Evolutionary conservation across 2,113 vertebrate genomes (phyloP).

Genomic region (Cottus gobio): DNA sequence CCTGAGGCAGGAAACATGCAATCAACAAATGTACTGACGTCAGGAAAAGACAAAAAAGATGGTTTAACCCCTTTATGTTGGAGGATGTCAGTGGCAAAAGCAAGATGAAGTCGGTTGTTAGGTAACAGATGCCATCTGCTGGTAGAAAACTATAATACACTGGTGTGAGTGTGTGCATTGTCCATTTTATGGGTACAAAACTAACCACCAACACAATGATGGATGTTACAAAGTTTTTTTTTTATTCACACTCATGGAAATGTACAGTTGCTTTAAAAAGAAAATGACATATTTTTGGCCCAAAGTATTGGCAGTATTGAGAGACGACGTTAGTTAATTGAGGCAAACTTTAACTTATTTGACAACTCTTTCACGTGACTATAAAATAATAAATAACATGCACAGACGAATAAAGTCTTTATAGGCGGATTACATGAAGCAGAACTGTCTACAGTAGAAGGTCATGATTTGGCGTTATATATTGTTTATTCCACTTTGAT

Average conservation of each 20-base stretch:
- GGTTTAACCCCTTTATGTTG: slow-evolving; percentile 21
- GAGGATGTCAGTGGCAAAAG: not conserved
- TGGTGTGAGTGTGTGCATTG: not conserved
- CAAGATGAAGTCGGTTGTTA: not conserved
- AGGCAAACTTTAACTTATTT: slow-evolving; percentile 9
- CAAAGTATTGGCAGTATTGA: slow-evolving; percentile 57
- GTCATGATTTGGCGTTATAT: not conserved
- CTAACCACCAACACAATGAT: not conserved
- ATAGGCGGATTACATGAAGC: not conserved
- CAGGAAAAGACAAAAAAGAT: slow-evolving; percentile 1
- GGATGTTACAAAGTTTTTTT: slow-evolving; percentile 51
- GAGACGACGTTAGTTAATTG: slow-evolving; percentile 15
- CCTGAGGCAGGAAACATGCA: slow-evolving; percentile 11
- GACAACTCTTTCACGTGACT: slow-evolving; percentile 83
- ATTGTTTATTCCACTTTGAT: not conserved
- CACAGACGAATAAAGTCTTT: not conserved
- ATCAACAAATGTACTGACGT: slow-evolving; percentile 41
- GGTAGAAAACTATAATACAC: slow-evolving; percentile 77
- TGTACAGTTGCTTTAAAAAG: slow-evolving; percentile 41
- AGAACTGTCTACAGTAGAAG: not conserved
- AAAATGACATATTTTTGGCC: slow-evolving; percentile 45
- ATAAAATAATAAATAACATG: slow-evolving; percentile 85
- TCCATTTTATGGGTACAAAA: not conserved
- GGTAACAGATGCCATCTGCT: slow-evolving; percentile 84
- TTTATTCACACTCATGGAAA: slow-evolving; percentile 51